Conservation (phyloP, 2,113 vertebrate species). For the Eublepharis macularius region DNA sequence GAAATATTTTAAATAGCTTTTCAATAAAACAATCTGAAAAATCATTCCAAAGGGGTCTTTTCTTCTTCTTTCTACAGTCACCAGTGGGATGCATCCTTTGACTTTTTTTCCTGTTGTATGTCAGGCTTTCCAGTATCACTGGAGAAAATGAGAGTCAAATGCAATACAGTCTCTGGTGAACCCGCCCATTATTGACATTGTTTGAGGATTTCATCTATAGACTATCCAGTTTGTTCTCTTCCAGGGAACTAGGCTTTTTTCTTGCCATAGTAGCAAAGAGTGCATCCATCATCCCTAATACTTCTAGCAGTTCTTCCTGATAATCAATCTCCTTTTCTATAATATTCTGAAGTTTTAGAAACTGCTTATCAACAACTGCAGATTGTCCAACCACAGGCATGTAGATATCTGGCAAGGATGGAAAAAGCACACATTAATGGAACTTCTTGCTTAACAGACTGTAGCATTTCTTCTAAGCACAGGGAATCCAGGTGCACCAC, state of each 20-base stretch:
- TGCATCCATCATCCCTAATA: conserved; percentile 95
- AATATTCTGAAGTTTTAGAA: conserved; percentile 86
- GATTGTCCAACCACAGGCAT: conserved; percentile 86
- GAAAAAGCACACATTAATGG: conserved; percentile 4
- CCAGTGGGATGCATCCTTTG: conserved; percentile 26
- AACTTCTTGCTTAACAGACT: not conserved
- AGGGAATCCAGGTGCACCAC: not conserved
- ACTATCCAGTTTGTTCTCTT: conserved; percentile 52
- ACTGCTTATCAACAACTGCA: conserved; percentile 85
- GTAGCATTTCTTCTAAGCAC: accelerated
- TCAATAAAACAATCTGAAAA: conserved; percentile 37
- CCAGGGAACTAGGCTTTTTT: conserved; percentile 68
- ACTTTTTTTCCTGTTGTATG: not conserved
- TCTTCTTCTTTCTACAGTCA: conserved; percentile 22
- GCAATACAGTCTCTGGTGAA: not conserved
- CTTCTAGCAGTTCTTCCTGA: conserved; percentile 90
- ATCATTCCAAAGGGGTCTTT: not conserved
- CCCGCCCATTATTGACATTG: conserved; percentile 22
- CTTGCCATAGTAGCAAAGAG: conserved; percentile 89
- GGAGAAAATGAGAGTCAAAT: conserved; percentile 21
- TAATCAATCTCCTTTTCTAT: conserved; percentile 90
- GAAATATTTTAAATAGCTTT: not conserved
- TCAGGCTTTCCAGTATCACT: conserved; percentile 4
- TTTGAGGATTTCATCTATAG: conserved; percentile 44
- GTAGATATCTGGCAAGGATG: conserved; percentile 83